Evolutionary conservation across 1,140 invertebrate genomes (phyloP).

Genomic region (Tetragnatha versicolor): DNA sequence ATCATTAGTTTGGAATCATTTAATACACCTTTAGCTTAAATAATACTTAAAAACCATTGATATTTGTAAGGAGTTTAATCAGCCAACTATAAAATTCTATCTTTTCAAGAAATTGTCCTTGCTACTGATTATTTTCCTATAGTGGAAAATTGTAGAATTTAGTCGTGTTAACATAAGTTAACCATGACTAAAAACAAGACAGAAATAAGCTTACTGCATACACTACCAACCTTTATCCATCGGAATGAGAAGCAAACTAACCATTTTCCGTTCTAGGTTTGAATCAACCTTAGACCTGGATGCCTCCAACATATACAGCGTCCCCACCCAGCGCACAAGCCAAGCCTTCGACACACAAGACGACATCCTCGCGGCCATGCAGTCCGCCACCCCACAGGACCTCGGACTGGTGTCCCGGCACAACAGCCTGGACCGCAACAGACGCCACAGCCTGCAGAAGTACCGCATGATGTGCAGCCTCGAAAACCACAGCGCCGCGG

Average conservation of each 20-base stretch:
- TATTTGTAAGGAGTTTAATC: too few relatives aligned
- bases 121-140: too few relatives aligned
- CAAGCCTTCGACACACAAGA: slow-evolving; percentile 62
- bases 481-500: slow-evolving; percentile 39
- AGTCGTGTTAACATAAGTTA: background rate
- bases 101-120: too few relatives aligned
- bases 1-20: too few relatives aligned
- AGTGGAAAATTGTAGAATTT: background rate
- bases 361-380: slow-evolving; percentile 59
- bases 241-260: too few relatives aligned
- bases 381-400: slow-evolving; percentile 30
- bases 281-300: slow-evolving; percentile 56
- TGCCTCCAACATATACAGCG: slow-evolving; percentile 62
- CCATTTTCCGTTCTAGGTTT: slow-evolving; percentile 31
- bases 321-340: slow-evolving; percentile 63
- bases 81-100: too few relatives aligned
- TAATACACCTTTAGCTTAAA: too few relatives aligned
- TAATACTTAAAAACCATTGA: too few relatives aligned
- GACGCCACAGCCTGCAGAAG: slow-evolving; percentile 46
- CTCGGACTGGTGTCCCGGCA: slow-evolving; percentile 46
- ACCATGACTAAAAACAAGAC: too few relatives aligned
- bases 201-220: too few relatives aligned
- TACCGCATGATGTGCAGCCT: background rate
- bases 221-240: too few relatives aligned
- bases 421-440: slow-evolving; percentile 53